phyloP scores from a whole-genome alignment of 1,140 invertebrate genomes.

The Harlomillsia oculata region DNA sequence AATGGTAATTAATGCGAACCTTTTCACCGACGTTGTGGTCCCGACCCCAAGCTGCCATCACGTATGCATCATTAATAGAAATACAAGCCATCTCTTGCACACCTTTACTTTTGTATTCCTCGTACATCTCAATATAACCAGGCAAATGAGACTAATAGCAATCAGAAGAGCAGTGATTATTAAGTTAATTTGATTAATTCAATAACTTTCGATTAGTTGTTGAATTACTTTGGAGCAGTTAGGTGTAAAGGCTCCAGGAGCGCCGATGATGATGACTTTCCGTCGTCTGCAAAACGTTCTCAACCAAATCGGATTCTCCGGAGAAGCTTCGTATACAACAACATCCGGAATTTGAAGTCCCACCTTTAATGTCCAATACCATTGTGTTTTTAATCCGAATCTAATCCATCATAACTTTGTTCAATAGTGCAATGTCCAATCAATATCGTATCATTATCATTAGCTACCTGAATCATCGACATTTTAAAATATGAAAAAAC shows the following conservation, averaged over 20 bases:
- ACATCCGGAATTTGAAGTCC: slow-evolving; percentile 70
- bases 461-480: no score
- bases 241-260: slow-evolving; percentile 91
- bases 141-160: slow-evolving; percentile 69
- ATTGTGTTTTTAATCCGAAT: no score
- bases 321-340: slow-evolving; percentile 72
- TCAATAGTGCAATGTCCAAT: no score
- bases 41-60: slow-evolving; percentile 79
- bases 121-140: slow-evolving; percentile 67
- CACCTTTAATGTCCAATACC: no score
- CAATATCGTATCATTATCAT: no score
- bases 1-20: slow-evolving; percentile 43
- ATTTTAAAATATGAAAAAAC: no score
- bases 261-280: slow-evolving; percentile 79
- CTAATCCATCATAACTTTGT: no score
- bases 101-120: slow-evolving; percentile 67
- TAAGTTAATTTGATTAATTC: no score
- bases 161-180: background rate
- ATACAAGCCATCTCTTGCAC: slow-evolving; percentile 75
- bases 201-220: no score
- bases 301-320: slow-evolving; percentile 73
- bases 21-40: slow-evolving; percentile 56
- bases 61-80: slow-evolving; percentile 88
- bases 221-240: slow-evolving; percentile 80
- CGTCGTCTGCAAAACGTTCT: slow-evolving; percentile 62